Evolutionary conservation across 2,797 vertebrate genomes (phyloP), one percentile per base, ranked within the genome.

Genomic region (Tapirus indicus): DNA sequence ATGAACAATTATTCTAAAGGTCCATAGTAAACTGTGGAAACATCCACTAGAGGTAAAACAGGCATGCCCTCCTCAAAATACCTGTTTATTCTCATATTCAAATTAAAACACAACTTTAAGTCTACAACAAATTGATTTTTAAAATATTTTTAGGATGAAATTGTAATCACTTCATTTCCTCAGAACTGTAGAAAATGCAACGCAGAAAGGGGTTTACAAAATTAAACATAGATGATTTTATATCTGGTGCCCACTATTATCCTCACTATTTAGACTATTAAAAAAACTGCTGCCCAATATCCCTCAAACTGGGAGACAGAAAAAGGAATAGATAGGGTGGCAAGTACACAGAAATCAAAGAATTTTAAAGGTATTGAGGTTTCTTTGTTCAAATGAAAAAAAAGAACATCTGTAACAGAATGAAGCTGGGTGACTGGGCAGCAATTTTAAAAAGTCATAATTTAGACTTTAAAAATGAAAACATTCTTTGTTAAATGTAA

Each of bases 61-160:
- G 62, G 29, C 21, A 56, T 92, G 25, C 14, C 38, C 58, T 88
- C 72, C 38, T 88, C 89, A 94, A 94, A 88, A 79, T 10, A 92
- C 79, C 32, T 93, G 8, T 75, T 68, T 77, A 94, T 62, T 91
- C 75, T 95, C 66, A 72, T 11, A 88, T 54, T 16, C 32, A 91
- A 79, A 97, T 78, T 21, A n/a, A 71, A 88, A 49, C 44, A 41
- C 20, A 52, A 52, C 32, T 58, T 72, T 69, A 68, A 44, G 32
- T 32, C 29, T 38, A 56, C 38, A 91, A 82, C 12, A 82, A 94
- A 83, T 7, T 84, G 12, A 86, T 78, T 77, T 92, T 84, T 35
- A 27, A 62, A 88, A 69, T 44, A 91, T 25, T 86, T 84, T 93
- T 77, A 92, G 29, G 14, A 88, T 54, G 18, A 92, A 95, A 96